phyloP scores from a whole-genome alignment of 2,797 vertebrate species.

The Crocodylus rhombifer region DNA sequence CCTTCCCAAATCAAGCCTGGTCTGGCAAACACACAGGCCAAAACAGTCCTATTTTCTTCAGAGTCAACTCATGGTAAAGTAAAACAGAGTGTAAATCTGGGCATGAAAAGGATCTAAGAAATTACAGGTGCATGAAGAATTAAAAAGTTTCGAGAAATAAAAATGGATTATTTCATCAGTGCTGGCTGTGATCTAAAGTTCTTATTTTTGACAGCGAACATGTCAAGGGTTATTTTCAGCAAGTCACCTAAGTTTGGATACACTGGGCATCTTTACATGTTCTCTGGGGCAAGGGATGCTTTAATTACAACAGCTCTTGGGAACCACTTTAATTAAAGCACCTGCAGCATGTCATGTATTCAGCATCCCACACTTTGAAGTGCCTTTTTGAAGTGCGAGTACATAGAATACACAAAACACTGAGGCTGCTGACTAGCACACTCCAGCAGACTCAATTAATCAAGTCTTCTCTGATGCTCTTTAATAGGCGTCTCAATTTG shows the following conservation, averaged over 20 bases:
- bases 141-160: not conserved
- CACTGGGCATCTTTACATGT: not conserved
- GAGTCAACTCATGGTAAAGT: not conserved
- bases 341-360: no score
- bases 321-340: no score
- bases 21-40: not conserved
- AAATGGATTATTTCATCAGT: slow-evolving; percentile 11
- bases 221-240: slow-evolving; percentile 54
- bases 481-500: no score
- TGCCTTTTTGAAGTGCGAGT: no score
- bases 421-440: no score
- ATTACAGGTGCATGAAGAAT: not conserved
- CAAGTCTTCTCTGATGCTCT: no score
- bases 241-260: slow-evolving; percentile 42
- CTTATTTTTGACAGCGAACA: slow-evolving; percentile 51
- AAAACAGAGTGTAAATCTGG: not conserved
- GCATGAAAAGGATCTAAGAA: not conserved
- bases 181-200: not conserved
- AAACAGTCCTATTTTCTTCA: not conserved
- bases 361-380: no score
- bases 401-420: no score
- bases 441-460: no score
- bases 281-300: not conserved
- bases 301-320: no score
- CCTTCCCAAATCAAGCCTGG: not conserved